A percentile compares a stretch with the other conserved stretches of the same genome.
phyloP scores from a whole-genome alignment of 2,888 invertebrate genomes.

The Eristalis pertinax region DNA sequence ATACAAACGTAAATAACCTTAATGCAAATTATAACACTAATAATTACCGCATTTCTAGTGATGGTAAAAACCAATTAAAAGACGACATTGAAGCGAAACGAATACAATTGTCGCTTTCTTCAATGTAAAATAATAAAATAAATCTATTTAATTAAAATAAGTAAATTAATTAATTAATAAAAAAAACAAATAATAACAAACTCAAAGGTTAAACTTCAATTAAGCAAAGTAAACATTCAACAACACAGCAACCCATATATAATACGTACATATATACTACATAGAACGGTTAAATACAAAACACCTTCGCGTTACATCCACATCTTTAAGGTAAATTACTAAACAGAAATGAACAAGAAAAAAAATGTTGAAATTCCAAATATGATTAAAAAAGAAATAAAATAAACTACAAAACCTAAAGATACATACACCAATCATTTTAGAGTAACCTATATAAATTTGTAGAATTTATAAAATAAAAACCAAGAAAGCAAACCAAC shows the following conservation, averaged over 20 bases:
- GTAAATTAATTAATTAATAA: constrained; percentile 74
- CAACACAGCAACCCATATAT: constrained; percentile 52
- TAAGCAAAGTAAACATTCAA: constrained; percentile 65
- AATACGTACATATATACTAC: constrained; percentile 47
- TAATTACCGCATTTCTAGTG: constrained; percentile 75
- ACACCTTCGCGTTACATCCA: constrained; percentile 35
- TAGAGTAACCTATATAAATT: constrained; percentile 74
- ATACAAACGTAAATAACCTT: constrained; percentile 78
- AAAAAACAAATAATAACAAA: constrained; percentile 54
- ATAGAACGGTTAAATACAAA: constrained; percentile 49
- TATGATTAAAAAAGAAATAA: constrained; percentile 48
- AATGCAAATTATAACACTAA: constrained; percentile 78
- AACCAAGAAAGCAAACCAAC: constrained; percentile 45
- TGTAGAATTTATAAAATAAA: constrained; percentile 70
- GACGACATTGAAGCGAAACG: constrained; percentile 74
- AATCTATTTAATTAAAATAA: constrained; percentile 71
- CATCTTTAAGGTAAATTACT: constrained; percentile 42
- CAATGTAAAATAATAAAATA: constrained; percentile 75
- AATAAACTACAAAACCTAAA: constrained; percentile 69
- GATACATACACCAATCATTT: constrained; percentile 74
- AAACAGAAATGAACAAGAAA: constrained; percentile 42
- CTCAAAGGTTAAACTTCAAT: constrained; percentile 66
- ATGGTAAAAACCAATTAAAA: constrained; percentile 75
- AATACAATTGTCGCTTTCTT: constrained; percentile 74
- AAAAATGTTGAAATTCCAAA: constrained; percentile 54